Evolutionary conservation across 2,113 vertebrate species (phyloP).

Genomic region (Anarhynchus alexandrinus): DNA sequence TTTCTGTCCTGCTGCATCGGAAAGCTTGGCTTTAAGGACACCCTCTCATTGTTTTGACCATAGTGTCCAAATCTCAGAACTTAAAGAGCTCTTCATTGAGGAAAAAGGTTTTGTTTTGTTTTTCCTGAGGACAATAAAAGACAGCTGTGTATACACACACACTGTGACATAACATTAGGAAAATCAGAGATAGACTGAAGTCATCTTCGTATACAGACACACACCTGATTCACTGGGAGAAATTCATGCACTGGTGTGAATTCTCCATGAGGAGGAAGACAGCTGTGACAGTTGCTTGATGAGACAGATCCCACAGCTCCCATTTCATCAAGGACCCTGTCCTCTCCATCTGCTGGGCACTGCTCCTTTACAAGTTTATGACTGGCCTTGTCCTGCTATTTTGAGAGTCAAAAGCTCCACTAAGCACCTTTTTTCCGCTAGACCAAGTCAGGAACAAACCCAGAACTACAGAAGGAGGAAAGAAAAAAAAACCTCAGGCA

Average conservation of each 20-base stretch:
- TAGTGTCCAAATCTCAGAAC: neutral
- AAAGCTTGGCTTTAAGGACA: constrained; percentile 29
- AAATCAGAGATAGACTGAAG: neutral
- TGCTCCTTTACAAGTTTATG: neutral
- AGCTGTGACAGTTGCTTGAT: neutral
- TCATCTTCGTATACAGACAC: neutral
- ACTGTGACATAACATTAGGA: neutral
- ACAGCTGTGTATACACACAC: neutral
- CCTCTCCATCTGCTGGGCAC: neutral
- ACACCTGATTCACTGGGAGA: neutral
- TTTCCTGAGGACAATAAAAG: neutral
- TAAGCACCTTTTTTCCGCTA: neutral
- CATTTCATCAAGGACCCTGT: neutral
- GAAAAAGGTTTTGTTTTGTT: neutral
- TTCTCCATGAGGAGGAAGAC: neutral
- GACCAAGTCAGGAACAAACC: neutral
- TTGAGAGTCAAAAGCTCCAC: neutral
- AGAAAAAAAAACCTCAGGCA: neutral
- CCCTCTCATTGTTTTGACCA: neutral
- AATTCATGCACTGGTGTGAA: neutral
- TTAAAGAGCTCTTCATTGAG: neutral
- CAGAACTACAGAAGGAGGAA: neutral
- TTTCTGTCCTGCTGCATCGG: neutral
- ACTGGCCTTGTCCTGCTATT: neutral
- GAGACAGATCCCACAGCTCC: neutral